Evolutionary conservation across 1,140 invertebrate genomes (phyloP).

Genomic region (Harlomillsia oculata): DNA sequence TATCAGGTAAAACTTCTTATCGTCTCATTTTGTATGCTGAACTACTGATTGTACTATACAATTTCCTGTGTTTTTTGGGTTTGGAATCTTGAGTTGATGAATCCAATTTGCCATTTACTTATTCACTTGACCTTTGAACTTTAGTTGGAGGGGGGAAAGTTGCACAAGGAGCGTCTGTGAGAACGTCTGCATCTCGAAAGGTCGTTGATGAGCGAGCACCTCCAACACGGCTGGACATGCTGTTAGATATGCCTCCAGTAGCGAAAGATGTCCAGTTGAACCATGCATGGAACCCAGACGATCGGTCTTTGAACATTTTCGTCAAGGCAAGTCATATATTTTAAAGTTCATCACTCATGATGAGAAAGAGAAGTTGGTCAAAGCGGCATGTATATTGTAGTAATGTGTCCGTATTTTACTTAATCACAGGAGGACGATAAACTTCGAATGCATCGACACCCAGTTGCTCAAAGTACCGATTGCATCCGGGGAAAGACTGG

Average conservation of each 20-base stretch:
- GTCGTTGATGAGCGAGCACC: conserved; percentile 71
- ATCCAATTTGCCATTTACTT: too few species aligned
- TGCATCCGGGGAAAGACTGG: conserved; percentile 94
- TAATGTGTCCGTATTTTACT: too few species aligned
- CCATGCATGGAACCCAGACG: conserved; percentile 95
- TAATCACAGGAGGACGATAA: conserved; percentile 74
- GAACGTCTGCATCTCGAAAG: conserved; percentile 38
- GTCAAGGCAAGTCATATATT: conserved; percentile 63
- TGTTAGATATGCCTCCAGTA: conserved; percentile 90
- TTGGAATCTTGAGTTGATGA: too few species aligned
- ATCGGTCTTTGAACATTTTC: conserved; percentile 96
- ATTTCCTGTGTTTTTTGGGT: too few species aligned
- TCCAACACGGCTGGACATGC: conserved; percentile 82
- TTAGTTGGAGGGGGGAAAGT: conserved; percentile 32
- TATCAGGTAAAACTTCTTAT: conserved; percentile 58
- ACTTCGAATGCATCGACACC: conserved; percentile 96
- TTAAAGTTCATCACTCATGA: not conserved
- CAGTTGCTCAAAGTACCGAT: conserved; percentile 97
- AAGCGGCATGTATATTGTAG: too few species aligned
- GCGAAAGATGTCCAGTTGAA: conserved; percentile 77
- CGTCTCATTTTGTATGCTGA: too few species aligned
- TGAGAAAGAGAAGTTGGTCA: too few species aligned
- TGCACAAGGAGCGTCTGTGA: conserved; percentile 23
- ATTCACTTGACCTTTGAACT: conserved; percentile 18
- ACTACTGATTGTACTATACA: too few species aligned